Evolutionary conservation across 1,140 invertebrate species (phyloP).

Genomic region (Aphelinus atriplicis): DNA sequence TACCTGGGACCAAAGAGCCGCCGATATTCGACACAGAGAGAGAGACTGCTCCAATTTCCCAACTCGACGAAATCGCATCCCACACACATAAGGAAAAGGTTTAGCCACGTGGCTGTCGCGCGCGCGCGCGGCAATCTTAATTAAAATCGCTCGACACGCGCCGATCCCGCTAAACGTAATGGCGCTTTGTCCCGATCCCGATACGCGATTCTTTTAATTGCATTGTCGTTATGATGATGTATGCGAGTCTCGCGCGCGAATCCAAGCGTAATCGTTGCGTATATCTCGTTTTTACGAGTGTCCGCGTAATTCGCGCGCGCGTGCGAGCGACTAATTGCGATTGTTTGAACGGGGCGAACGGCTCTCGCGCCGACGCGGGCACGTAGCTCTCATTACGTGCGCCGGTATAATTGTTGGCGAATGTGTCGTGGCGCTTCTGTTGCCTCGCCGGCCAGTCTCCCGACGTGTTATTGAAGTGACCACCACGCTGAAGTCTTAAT

Average conservation of each 20-base stretch:
- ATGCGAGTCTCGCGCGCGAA: slow-evolving; percentile 15
- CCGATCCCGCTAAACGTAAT: background rate
- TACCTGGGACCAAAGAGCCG: too few species aligned
- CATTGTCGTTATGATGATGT: slow-evolving; percentile 37
- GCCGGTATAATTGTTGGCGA: too few species aligned
- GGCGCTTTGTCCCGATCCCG: background rate
- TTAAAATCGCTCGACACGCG: slow-evolving; percentile 30
- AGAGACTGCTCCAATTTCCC: too few species aligned
- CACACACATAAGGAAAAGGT: too few species aligned
- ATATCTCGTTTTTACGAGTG: slow-evolving; percentile 3
- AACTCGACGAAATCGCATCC: too few species aligned
- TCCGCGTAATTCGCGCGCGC: slow-evolving; percentile 12
- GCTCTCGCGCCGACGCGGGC: too few species aligned
- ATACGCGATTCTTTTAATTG: slow-evolving; percentile 21
- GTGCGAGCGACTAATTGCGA: slow-evolving; percentile 18
- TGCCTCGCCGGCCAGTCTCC: too few species aligned
- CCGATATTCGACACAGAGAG: too few species aligned
- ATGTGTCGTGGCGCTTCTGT: too few species aligned
- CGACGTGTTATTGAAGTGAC: too few species aligned
- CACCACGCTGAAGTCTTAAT: too few species aligned
- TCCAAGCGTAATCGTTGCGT: background rate
- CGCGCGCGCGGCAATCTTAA: slow-evolving; percentile 19
- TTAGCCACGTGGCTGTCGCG: background rate
- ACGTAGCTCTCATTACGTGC: too few species aligned
- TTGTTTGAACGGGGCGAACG: background rate